These are phyloP conservation scores for Scopus umbretta DNA, from an alignment of 2,113 vertebrate species.

Conservation along the genomic window DNA sequence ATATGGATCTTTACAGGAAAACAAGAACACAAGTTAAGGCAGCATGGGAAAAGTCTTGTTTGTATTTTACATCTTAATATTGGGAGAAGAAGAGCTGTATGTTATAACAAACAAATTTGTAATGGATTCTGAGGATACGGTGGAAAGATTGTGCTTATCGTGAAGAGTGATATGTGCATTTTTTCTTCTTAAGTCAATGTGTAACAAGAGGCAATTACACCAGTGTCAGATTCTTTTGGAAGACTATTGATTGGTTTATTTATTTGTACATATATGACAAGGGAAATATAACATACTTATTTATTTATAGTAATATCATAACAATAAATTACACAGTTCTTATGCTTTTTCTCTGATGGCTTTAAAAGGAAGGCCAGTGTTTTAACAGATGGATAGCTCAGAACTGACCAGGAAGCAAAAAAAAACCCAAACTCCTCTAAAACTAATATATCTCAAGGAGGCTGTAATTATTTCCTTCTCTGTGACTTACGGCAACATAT, in stretches of 20 bases:
- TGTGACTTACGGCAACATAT: slow-evolving; percentile 49
- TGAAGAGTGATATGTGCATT: neutral
- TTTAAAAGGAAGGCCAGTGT: neutral
- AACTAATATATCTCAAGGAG: slow-evolving; percentile 30
- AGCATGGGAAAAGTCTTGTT: neutral
- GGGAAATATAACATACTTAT: neutral
- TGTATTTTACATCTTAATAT: neutral
- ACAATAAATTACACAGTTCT: neutral
- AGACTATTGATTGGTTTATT: neutral
- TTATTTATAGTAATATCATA: neutral
- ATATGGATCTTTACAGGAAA: neutral
- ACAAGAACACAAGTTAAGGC: neutral
- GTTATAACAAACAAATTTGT: neutral
- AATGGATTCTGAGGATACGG: neutral
- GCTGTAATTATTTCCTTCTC: slow-evolving; percentile 60
- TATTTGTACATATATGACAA: neutral
- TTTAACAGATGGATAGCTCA: neutral
- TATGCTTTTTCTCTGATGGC: neutral
- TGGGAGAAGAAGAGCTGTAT: neutral
- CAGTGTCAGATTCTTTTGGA: neutral
- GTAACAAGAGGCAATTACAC: neutral
- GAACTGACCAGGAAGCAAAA: neutral
- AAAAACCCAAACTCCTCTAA: neutral
- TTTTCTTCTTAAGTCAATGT: neutral
- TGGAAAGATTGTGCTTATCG: neutral